A percentile compares a stretch with the other conserved stretches of the same genome.
These are phyloP conservation scores for Drosophila silvestris DNA, from an alignment of 2,888 invertebrate species.

Conservation along the genomic window DNA sequence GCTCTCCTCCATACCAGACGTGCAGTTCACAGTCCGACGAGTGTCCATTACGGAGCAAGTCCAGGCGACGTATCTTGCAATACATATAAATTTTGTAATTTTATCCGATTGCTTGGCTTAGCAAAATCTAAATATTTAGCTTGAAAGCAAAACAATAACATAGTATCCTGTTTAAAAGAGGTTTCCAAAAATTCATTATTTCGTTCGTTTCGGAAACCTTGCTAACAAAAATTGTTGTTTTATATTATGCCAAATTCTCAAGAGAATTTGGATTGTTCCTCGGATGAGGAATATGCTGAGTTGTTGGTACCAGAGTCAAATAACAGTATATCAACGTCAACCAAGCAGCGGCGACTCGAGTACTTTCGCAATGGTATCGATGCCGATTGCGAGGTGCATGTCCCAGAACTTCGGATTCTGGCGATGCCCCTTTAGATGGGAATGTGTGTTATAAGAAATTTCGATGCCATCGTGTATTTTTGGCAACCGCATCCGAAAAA, in stretches of 20 bases:
- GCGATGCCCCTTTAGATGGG: not conserved
- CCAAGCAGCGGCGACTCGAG: slow-evolving; percentile 40
- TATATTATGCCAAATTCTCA: not conserved
- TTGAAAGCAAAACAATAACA: not conserved
- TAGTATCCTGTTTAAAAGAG: not conserved
- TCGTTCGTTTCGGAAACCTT: not conserved
- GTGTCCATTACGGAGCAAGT: slow-evolving; percentile 53
- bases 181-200: not conserved
- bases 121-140: not conserved
- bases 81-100: slow-evolving; percentile 35
- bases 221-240: not conserved
- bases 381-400: slow-evolving; percentile 60
- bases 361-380: slow-evolving; percentile 48
- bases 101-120: slow-evolving; percentile 17
- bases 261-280: not conserved
- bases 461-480: slow-evolving; percentile 58
- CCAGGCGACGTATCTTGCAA: slow-evolving; percentile 67
- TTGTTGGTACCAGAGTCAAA: not conserved
- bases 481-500: slow-evolving; percentile 61
- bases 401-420: slow-evolving; percentile 15
- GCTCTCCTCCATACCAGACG: slow-evolving; percentile 28
- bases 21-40: slow-evolving; percentile 62
- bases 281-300: not conserved
- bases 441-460: slow-evolving; percentile 58
- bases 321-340: not conserved